Percentiles rank a stretch among this genome's conserved stretches.
These are phyloP conservation scores for Champsocephalus gunnari DNA, from an alignment of 2,797 vertebrate species.

Conservation along the genomic window DNA sequence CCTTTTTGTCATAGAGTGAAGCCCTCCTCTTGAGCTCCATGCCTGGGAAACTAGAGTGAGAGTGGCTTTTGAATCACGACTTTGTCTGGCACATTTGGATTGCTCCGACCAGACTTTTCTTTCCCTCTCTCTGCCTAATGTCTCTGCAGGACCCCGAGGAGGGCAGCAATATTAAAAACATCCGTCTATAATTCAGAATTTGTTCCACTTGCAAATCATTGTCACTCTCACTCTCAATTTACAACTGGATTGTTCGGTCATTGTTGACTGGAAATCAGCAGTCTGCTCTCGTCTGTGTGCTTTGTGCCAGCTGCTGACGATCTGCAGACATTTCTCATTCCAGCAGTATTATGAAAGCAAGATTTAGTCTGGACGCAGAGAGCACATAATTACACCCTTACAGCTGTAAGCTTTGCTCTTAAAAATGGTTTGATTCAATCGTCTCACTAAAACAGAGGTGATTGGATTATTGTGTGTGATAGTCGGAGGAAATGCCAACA, in stretches of 20 bases:
- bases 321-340: conserved; percentile 21
- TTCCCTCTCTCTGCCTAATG: conserved; percentile 38
- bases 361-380: conserved; percentile 2
- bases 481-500: neutral
- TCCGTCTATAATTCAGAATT: conserved; percentile 68
- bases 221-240: conserved; percentile 39
- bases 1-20: conserved; percentile 30
- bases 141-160: conserved; percentile 30
- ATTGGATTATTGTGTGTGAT: neutral
- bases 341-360: conserved; percentile 13
- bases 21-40: conserved; percentile 30
- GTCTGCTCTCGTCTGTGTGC: conserved; percentile 18
- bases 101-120: neutral
- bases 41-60: conserved; percentile 23
- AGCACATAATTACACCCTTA: conserved; percentile 4
- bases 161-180: conserved; percentile 55
- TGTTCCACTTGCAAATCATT: conserved; percentile 79
- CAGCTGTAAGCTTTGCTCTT: neutral
- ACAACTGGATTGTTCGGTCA: conserved; percentile 41
- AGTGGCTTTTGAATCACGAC: conserved; percentile 7
- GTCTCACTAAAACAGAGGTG: neutral
- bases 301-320: conserved; percentile 31
- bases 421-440: neutral
- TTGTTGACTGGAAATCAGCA: conserved; percentile 45
- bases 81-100: conserved; percentile 22